Evolutionary conservation across 1,140 invertebrate species (phyloP), one percentile per base, ranked within the genome.

Genomic region (Brachionus asplanchnoidis): DNA sequence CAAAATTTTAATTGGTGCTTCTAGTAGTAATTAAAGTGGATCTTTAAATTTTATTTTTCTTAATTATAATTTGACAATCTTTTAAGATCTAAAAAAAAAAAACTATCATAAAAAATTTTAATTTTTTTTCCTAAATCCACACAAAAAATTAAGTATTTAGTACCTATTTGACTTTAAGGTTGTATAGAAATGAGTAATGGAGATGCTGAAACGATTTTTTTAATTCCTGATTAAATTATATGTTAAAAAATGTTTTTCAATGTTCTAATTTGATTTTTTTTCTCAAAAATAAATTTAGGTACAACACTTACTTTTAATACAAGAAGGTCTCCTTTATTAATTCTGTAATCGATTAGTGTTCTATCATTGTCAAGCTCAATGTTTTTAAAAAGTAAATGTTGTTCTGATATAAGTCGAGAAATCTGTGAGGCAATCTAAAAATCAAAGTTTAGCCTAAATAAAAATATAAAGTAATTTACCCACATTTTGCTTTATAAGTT

Each of bases 311-410:
- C 68, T 50, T 36, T 77, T 23, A 77, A 46, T 26, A 44, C 23
- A 0, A 77, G 12, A 7, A 77, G 7, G 14, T 77, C 73, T 23
- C 73, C 73, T 77, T 77, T 77, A 26, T 77, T 77, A 26, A 77
- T 77, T 77, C 28, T 46, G 46, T 77, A 77, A 77, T 77, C 73
- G 3, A 77, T 50, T 7, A 77, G 26, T 5, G 14, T 77, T 77
- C 50, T 77, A 12, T 77, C 73, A 50, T 77, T 77, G 11, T 77
- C 73, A 11, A 77, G 32, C 26, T 77, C 73, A 26, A 28, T 50
- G 20, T 77, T 77, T 4, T 77, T 77, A 77, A 77, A 77, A 32
- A 50, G 32, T 32, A 77, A 53, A 77, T 77, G 73, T 23, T 77
- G 73, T 8, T 77, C 73, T 20, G 73, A 77, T 32, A 77, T 77